phyloP scores from a whole-genome alignment of 1,140 invertebrate genomes.

The Contarinia nasturtii region DNA sequence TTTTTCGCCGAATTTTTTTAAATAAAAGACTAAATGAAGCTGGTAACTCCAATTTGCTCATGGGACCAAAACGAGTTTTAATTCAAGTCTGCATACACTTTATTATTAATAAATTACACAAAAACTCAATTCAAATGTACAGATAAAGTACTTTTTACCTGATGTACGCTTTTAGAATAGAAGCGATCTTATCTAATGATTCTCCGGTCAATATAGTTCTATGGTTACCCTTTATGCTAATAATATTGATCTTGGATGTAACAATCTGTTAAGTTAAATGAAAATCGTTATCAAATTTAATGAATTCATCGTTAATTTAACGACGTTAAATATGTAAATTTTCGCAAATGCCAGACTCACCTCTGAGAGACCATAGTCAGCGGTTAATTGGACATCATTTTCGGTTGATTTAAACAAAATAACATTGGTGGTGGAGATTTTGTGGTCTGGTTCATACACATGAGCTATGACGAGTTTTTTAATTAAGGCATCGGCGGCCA shows the following conservation, averaged over 20 bases:
- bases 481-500: slow-evolving; percentile 49
- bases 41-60: too few relatives aligned
- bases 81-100: too few relatives aligned
- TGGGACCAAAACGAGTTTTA: too few relatives aligned
- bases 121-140: too few relatives aligned
- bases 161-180: slow-evolving; percentile 10
- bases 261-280: slow-evolving; percentile 40
- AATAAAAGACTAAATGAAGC: too few relatives aligned
- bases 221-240: slow-evolving; percentile 59
- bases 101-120: too few relatives aligned
- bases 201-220: slow-evolving; percentile 58
- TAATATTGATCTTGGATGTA: slow-evolving; percentile 39
- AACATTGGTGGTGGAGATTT: slow-evolving; percentile 41
- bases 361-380: slow-evolving; percentile 62
- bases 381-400: slow-evolving; percentile 46
- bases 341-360: slow-evolving; percentile 26
- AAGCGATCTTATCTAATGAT: slow-evolving; percentile 31
- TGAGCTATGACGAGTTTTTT: slow-evolving; percentile 51
- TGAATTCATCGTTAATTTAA: slow-evolving; percentile 3
- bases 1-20: too few relatives aligned
- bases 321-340: slow-evolving; percentile 3
- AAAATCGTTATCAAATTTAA: slow-evolving; percentile 7
- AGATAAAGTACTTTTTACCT: too few relatives aligned
- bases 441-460: slow-evolving; percentile 44
- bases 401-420: slow-evolving; percentile 64